Percentiles rank a stretch among this genome's conserved stretches.
Evolutionary conservation across 2,888 invertebrate species (phyloP).

Genomic region (Habroteleia sp.): DNA sequence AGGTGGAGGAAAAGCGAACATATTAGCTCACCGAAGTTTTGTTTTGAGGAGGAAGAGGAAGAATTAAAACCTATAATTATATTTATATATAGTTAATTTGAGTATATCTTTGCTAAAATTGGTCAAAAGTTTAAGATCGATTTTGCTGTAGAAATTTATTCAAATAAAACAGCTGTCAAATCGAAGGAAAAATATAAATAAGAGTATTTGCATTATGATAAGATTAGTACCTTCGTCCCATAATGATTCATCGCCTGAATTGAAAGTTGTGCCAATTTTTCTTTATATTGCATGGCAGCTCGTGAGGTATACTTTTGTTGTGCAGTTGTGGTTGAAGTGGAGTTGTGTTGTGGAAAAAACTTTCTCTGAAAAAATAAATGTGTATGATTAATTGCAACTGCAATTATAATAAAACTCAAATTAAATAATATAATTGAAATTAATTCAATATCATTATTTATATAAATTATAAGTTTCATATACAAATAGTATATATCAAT

Average conservation of each 20-base stretch:
- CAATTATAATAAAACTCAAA: no score
- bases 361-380: constrained; percentile 89
- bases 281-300: constrained; percentile 95
- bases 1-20: constrained; percentile 26
- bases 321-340: constrained; percentile 92
- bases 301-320: constrained; percentile 98
- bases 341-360: constrained; percentile 96
- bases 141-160: no score
- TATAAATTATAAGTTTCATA: no score
- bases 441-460: no score
- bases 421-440: no score
- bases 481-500: no score
- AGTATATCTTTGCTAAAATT: background rate
- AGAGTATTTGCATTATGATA: background rate
- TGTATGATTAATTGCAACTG: no score
- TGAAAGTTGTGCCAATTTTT: constrained; percentile 92
- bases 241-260: constrained; percentile 93
- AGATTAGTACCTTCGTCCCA: constrained; percentile 88
- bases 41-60: constrained; percentile 72
- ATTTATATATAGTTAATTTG: constrained; percentile 28
- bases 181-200: background rate
- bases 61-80: constrained; percentile 76
- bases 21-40: constrained; percentile 76
- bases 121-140: no score
- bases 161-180: background rate